phyloP scores from a whole-genome alignment of 1,140 invertebrate genomes.

The Helicoverpa armigera region DNA sequence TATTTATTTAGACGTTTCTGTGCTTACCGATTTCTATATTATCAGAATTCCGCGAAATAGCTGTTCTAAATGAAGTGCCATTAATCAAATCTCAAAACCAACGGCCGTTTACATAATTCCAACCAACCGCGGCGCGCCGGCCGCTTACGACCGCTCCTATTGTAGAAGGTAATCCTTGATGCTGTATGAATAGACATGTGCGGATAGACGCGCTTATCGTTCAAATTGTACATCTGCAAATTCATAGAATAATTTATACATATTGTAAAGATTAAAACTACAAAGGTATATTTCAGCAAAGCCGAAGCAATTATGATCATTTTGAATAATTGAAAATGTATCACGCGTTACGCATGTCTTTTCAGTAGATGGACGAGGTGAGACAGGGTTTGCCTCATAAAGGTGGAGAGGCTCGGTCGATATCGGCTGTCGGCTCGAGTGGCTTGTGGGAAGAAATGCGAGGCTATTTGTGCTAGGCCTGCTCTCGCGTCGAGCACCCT shows the following conservation, averaged over 20 bases:
- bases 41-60: slow-evolving; percentile 54
- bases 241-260: slow-evolving; percentile 24
- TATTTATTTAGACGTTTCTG: slow-evolving; percentile 34
- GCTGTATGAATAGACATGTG: slow-evolving; percentile 32
- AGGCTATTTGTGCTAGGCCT: slow-evolving; percentile 71
- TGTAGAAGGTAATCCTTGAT: slow-evolving; percentile 35
- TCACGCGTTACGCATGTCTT: slow-evolving; percentile 1
- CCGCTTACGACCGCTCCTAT: slow-evolving; percentile 16
- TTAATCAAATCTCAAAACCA: slow-evolving; percentile 63
- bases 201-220: not conserved
- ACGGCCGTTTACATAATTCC: slow-evolving; percentile 52
- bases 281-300: not conserved
- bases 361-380: slow-evolving; percentile 5
- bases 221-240: slow-evolving; percentile 10
- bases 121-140: slow-evolving; percentile 8
- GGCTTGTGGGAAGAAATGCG: slow-evolving; percentile 74
- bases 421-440: slow-evolving; percentile 71
- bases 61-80: slow-evolving; percentile 53
- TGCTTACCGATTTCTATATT: slow-evolving; percentile 47
- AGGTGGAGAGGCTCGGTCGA: slow-evolving; percentile 60
- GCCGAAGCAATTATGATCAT: not conserved
- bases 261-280: not conserved
- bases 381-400: slow-evolving; percentile 61
- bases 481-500: slow-evolving; percentile 66
- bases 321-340: slow-evolving; percentile 9